Evolutionary conservation across 2,888 invertebrate species (phyloP).

Genomic region (Atrina japonica): DNA sequence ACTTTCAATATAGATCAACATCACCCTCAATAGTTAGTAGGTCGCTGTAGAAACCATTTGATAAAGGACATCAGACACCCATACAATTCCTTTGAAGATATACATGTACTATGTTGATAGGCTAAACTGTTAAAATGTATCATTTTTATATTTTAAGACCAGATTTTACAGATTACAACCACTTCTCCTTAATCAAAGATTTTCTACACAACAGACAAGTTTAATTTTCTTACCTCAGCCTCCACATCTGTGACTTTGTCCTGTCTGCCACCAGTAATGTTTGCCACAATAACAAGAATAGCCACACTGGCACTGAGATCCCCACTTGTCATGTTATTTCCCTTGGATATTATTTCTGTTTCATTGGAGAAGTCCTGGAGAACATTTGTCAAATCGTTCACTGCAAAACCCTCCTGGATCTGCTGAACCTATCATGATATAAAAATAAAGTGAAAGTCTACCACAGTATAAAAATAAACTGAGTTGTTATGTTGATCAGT

Average conservation of each 20-base stretch:
- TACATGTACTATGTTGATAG: too few relatives aligned
- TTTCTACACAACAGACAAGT: background rate
- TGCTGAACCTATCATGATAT: constrained; percentile 2
- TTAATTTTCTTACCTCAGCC: constrained; percentile 10
- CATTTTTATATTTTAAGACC: too few relatives aligned
- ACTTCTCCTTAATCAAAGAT: background rate
- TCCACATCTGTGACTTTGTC: constrained; percentile 16
- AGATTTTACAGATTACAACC: too few relatives aligned
- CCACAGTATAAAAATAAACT: too few relatives aligned
- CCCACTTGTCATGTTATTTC: constrained; percentile 17
- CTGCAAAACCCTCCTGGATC: constrained; percentile 16
- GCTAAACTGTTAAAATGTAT: too few relatives aligned
- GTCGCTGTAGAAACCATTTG: too few relatives aligned
- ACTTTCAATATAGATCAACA: too few relatives aligned
- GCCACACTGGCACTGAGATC: constrained; percentile 23
- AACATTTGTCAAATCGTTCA: constrained; percentile 13
- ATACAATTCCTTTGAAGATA: too few relatives aligned
- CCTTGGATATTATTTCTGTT: background rate
- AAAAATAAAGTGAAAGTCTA: background rate
- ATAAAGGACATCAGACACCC: too few relatives aligned
- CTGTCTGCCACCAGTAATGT: constrained; percentile 12
- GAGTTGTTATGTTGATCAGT: too few relatives aligned
- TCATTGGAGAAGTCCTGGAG: constrained; percentile 22
- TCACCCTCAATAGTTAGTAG: too few relatives aligned
- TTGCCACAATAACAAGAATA: constrained; percentile 14